These are phyloP conservation scores for Propithecus deckenii DNA, from an alignment of 2,797 vertebrate genomes.

Conservation along the genomic window DNA sequence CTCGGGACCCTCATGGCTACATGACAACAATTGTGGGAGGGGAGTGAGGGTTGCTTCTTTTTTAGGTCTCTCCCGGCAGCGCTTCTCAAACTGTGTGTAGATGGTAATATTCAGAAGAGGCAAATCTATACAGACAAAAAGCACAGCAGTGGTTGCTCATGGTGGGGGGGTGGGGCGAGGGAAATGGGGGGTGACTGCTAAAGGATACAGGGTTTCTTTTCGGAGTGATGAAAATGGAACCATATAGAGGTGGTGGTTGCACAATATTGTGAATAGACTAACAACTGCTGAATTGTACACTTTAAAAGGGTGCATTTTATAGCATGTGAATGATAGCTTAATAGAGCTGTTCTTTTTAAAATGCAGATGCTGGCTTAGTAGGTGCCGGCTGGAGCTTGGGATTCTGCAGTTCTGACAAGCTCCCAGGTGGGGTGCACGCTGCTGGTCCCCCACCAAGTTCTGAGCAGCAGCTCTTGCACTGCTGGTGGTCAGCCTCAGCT, in stretches of 20 bases:
- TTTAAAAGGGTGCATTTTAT: neutral
- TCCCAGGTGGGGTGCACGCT: neutral
- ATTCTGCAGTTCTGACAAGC: neutral
- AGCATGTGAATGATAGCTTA: neutral
- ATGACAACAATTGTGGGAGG: neutral
- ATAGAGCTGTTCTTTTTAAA: slow-evolving; percentile 37
- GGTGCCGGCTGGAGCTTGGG: neutral
- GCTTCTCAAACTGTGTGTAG: neutral
- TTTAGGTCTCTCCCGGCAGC: neutral
- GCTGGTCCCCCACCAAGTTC: neutral
- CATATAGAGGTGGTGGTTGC: neutral
- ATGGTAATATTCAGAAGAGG: neutral
- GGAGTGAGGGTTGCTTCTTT: neutral
- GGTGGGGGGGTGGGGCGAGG: neutral
- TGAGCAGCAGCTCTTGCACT: neutral
- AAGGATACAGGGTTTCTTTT: neutral
- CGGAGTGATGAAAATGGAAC: neutral
- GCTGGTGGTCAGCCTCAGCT: neutral
- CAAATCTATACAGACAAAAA: neutral
- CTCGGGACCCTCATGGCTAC: neutral
- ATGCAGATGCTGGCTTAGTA: slow-evolving; percentile 7
- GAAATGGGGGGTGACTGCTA: neutral
- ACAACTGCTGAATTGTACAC: neutral
- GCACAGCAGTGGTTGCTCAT: neutral
- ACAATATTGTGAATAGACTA: neutral